phyloP scores from a whole-genome alignment of 2,888 invertebrate genomes.

The Lasioglossum figueresi region DNA sequence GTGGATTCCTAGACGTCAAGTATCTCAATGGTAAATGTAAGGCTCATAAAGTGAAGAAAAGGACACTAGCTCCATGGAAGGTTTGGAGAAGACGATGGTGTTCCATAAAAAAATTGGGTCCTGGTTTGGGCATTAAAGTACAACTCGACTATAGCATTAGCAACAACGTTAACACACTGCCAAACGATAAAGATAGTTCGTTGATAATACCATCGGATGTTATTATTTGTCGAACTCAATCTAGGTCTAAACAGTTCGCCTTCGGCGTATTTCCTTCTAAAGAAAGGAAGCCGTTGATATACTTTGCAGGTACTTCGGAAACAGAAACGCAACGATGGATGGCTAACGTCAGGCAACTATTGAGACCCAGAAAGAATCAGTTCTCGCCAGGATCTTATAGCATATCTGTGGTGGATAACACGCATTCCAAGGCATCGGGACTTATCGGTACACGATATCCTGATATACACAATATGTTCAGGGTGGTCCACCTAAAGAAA shows the following conservation, averaged over 20 bases:
- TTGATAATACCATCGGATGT: conserved; percentile 86
- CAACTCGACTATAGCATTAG: conserved; percentile 74
- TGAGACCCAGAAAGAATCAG: conserved; percentile 83
- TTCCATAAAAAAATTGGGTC: conserved; percentile 75
- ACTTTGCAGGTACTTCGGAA: conserved; percentile 87
- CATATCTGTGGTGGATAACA: conserved; percentile 87
- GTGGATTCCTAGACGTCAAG: conserved; percentile 80
- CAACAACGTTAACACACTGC: conserved; percentile 51
- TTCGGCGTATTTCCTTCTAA: conserved; percentile 88
- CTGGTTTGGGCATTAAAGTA: conserved; percentile 73
- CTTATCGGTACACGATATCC: conserved; percentile 81
- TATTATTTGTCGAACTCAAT: conserved; percentile 87
- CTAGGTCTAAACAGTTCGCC: conserved; percentile 88
- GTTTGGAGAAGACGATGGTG: conserved; percentile 82
- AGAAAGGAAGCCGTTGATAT: conserved; percentile 87
- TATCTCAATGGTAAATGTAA: conserved; percentile 75
- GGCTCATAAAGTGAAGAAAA: conserved; percentile 77
- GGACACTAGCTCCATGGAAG: conserved; percentile 76
- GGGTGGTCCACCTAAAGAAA: too few species aligned
- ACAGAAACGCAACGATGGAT: conserved; percentile 90
- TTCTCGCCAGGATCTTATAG: conserved; percentile 86
- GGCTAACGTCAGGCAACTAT: conserved; percentile 83
- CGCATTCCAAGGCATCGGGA: conserved; percentile 87
- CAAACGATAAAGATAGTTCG: conserved; percentile 74
- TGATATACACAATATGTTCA: too few species aligned